Conservation (phyloP, 2,797 vertebrate species). For the Crypturellus tataupa region DNA sequence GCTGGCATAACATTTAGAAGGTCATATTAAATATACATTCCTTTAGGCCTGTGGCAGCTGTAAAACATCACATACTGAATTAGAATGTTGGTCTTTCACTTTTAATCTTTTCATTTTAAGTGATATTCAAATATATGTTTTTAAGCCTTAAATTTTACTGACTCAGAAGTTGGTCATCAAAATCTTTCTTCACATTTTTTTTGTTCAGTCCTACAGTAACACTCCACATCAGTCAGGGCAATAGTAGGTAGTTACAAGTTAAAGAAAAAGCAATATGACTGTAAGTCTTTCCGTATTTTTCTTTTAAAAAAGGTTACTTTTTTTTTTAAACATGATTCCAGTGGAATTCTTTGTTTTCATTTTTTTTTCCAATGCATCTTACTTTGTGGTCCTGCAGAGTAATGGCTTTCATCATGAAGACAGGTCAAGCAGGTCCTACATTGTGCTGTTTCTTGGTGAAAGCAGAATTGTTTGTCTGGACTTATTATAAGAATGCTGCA, state of each 20-base stretch:
- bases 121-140: not conserved
- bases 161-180: not conserved
- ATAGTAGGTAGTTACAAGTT: no score
- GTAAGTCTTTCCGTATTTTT: no score
- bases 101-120: not conserved
- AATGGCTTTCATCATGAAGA: no score
- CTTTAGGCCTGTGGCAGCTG: not conserved
- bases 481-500: not conserved
- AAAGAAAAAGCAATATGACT: no score
- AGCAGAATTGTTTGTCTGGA: not conserved
- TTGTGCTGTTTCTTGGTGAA: not conserved
- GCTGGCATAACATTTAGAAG: not conserved
- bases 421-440: no score
- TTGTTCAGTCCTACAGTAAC: no score
- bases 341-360: not conserved
- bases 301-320: not conserved
- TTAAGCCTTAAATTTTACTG: not conserved
- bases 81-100: not conserved
- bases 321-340: not conserved
- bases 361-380: not conserved
- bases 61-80: not conserved
- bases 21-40: not conserved
- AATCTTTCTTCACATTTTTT: no score
- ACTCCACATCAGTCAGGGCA: no score
- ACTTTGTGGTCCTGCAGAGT: no score